phyloP scores from a whole-genome alignment of 2,888 invertebrate species.

The Phania funesta region DNA sequence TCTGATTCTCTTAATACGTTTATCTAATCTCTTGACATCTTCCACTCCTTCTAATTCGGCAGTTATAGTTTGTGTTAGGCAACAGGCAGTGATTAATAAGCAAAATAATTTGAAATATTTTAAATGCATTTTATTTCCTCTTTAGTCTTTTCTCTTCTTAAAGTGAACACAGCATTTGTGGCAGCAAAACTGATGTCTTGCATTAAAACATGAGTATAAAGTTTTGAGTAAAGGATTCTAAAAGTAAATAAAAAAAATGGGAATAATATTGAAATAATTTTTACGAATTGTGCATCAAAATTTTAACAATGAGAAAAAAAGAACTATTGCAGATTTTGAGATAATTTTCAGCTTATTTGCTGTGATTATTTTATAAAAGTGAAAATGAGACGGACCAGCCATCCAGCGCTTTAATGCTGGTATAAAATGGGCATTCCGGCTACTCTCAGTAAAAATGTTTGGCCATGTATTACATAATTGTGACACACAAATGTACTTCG shows the following conservation, averaged over 20 bases:
- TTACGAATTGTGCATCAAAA: no score
- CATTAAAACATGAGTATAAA: constrained; percentile 20
- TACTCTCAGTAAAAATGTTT: no score
- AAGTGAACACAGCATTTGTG: constrained; percentile 28
- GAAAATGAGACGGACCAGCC: no score
- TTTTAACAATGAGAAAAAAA: no score
- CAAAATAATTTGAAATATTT: constrained; percentile 61
- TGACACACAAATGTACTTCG: no score
- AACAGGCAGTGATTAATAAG: constrained; percentile 46
- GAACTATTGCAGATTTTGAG: no score
- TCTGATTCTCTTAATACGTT: constrained; percentile 53
- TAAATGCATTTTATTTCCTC: constrained; percentile 58
- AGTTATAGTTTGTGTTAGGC: constrained; percentile 52
- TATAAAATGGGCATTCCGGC: no score
- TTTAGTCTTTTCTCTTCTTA: not conserved
- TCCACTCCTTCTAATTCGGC: constrained; percentile 31
- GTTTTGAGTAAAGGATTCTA: constrained; percentile 47
- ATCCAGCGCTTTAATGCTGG: no score
- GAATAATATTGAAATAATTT: no score
- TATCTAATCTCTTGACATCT: constrained; percentile 8
- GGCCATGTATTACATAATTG: no score
- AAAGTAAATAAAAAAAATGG: constrained; percentile 14
- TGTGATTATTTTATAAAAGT: no score
- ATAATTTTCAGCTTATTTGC: no score
- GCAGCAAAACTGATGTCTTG: constrained; percentile 2